Evolutionary conservation across 2,888 invertebrate genomes (phyloP), one percentile per base, ranked within the genome.

Genomic region (Sinelater perroti): DNA sequence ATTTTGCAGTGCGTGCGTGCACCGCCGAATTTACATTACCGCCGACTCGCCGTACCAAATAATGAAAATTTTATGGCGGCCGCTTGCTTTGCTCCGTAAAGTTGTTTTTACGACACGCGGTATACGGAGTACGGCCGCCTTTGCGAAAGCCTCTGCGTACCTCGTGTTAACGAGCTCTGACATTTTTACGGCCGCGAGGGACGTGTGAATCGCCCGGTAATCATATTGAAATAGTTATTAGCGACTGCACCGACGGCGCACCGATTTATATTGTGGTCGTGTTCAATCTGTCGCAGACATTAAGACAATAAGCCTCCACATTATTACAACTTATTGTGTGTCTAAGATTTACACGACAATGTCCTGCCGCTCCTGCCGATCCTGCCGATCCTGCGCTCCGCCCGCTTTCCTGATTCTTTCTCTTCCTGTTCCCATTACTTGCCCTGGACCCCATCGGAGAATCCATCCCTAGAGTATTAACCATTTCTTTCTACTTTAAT

Each of bases 211-310:
- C 62, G 62, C 38, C 40, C 18, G 53, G 64, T 63, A 61, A 67
- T 65, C 54, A 59, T 61, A 58, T 56, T 54, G 59, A 60, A 60
- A 59, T 60, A 64, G 62, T 65, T 65, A 61, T 59, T 62, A 59
- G 61, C 46, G 56, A 57, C 36, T 60, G 55, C 53, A 40, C 42
- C 56, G 40, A 47, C 49, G 38, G 55, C 47, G 50, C 60, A 53
- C 62, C 67, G 67, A 73, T 73, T 72, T 72, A 74, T 73, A 71
- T 71, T 71, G 68, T 68, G 70, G 67, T 70, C 73, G 71, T 72
- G 72, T 69, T 67, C 75, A 74, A 72, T 73, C 72, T 75, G 75
- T 72, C 70, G 72, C 67, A 63, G 61, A 72, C 72, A 72, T 72
- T 73, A 72, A 72, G 72, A 72, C 72, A 73, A 74, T 74, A 72